Evolutionary conservation across 2,797 vertebrate species (phyloP).

Genomic region (Rhinella marina): DNA sequence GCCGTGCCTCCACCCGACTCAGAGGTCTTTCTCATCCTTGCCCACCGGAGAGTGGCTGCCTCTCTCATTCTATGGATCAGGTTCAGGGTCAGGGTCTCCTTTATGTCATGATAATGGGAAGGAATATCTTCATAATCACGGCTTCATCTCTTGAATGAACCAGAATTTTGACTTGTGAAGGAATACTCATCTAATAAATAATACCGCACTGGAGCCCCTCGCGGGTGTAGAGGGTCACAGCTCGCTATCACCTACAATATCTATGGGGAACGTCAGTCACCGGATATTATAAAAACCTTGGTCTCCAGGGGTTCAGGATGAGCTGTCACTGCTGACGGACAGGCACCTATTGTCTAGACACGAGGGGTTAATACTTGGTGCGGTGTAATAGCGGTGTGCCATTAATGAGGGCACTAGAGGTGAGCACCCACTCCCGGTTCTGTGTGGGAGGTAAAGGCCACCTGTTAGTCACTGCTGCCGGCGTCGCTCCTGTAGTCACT

Average conservation of each 20-base stretch:
- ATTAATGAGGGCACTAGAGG: conserved; percentile 18
- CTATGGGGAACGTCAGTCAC: not conserved
- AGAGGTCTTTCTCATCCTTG: no score
- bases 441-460: conserved; percentile 55
- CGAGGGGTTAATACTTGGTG: conserved; percentile 28
- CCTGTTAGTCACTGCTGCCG: conserved; percentile 42
- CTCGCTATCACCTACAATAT: not conserved
- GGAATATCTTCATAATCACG: no score
- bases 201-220: not conserved
- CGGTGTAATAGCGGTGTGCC: not conserved
- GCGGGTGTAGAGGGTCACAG: not conserved
- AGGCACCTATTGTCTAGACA: not conserved
- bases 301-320: not conserved
- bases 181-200: not conserved
- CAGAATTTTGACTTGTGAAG: no score
- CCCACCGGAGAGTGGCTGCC: no score
- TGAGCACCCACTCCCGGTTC: conserved; percentile 12
- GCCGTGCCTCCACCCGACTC: no score
- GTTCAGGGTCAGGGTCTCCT: no score
- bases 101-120: no score
- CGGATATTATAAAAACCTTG: not conserved
- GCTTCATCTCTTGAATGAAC: no score
- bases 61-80: no score
- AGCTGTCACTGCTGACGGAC: not conserved
- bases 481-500: conserved; percentile 30